Evolutionary conservation across 2,797 vertebrate genomes (phyloP).

Genomic region (Buphagus erythrorhynchus): DNA sequence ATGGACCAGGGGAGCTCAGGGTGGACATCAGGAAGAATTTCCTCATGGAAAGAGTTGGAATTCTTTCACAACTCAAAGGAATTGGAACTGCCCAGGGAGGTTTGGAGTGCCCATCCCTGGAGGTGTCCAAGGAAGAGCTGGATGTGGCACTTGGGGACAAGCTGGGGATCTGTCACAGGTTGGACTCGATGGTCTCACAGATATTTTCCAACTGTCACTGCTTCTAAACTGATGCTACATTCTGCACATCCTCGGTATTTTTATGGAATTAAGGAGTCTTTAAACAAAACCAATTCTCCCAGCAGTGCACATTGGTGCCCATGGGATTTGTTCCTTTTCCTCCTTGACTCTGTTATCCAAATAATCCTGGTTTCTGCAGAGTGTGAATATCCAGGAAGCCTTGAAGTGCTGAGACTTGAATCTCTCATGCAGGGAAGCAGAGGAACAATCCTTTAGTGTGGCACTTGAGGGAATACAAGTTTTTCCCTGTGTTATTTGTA

Average conservation of each 20-base stretch:
- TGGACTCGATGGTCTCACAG: not conserved
- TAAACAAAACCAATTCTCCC: not conserved
- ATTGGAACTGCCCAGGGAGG: not conserved
- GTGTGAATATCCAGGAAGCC: not conserved
- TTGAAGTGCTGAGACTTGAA: not conserved
- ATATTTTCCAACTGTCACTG: not conserved
- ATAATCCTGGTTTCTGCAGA: not conserved
- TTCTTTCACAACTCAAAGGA: too few relatives aligned
- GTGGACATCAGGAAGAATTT: accelerated
- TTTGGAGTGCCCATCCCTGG: not conserved
- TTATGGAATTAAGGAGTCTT: not conserved
- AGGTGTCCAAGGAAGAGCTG: not conserved
- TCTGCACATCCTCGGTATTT: not conserved
- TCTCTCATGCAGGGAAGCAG: not conserved
- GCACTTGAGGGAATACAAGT: not conserved
- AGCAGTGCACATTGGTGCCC: not conserved
- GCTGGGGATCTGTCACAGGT: accelerated
- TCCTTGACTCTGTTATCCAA: not conserved
- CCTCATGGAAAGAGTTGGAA: accelerated
- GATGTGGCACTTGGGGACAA: not conserved
- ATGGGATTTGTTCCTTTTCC: not conserved
- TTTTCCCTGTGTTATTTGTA: not conserved
- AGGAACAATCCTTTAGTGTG: accelerated
- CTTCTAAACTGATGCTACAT: not conserved
- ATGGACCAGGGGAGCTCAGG: accelerated